Evolutionary conservation across 2,113 vertebrate species (phyloP).

Genomic region (Heterochromis multidens): DNA sequence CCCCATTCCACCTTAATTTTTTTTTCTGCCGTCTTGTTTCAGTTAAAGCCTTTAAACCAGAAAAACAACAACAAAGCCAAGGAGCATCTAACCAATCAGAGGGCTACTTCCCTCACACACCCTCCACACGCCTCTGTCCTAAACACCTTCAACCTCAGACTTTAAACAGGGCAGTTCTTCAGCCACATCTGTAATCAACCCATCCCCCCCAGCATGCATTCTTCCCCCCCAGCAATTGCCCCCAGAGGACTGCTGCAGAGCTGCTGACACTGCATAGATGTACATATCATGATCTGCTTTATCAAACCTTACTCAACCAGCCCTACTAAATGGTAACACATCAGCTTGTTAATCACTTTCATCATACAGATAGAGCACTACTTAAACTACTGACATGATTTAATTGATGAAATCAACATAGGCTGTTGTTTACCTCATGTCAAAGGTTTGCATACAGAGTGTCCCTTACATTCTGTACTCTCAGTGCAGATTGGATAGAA

Average conservation of each 20-base stretch:
- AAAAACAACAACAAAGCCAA: slow-evolving; percentile 6
- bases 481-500: not conserved
- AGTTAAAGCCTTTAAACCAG: not conserved
- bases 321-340: not conserved
- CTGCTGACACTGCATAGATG: not conserved
- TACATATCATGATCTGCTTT: not conserved
- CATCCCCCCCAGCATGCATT: not conserved
- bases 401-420: not conserved
- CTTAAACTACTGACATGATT: not conserved
- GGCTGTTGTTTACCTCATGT: not conserved
- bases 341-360: not conserved
- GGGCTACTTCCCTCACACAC: slow-evolving; percentile 34
- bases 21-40: not conserved
- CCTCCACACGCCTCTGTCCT: slow-evolving; percentile 24
- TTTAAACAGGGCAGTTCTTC: not conserved
- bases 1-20: not conserved
- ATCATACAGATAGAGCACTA: not conserved
- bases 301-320: not conserved
- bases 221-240: not conserved
- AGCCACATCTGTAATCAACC: not conserved
- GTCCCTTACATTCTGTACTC: not conserved
- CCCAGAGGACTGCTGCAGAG: not conserved
- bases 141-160: not conserved
- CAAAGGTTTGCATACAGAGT: not conserved
- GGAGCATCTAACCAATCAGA: slow-evolving; percentile 55